Base-by-base conservation (phyloP, 2,888 invertebrate species). In the Limenitis camilla region DNA sequence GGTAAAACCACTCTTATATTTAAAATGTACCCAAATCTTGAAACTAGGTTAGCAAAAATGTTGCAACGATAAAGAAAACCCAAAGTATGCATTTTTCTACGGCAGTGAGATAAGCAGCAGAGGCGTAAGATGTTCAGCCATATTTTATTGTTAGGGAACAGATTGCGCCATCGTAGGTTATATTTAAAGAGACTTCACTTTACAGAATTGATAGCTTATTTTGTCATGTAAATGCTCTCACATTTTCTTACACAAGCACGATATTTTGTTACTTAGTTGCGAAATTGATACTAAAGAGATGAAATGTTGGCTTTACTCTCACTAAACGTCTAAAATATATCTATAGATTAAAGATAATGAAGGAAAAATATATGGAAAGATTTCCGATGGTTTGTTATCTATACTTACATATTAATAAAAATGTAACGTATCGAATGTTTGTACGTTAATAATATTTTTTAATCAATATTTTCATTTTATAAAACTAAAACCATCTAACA, bases 61-160 rank as follows among this genome's bases (percentile, higher is more conserved):
- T 19, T 19, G 19, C 19, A 19, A 19, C 19, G 19, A 19, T 19
- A 19, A 19, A 19, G 19, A 19, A 19, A 19, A 19, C 19, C 19
- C 19, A 3, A 19, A 7, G 32, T 36, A 31, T 48, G 5, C 45
- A 7, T 31, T 11, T 5, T 10, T 9, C 0, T 38, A n/a, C 51
- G 56, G 32, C 33, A 50, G 47, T 58, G 47, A 29, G 31, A 47
- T 47, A 58, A 31, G 27, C 29, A 30, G 6, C 49, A 38, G 33
- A 56, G 52, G 54, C 57, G 56, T 43, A 55, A 55, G 52, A 53
- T 54, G 52, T 61, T 56, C 56, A 44, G 49, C 59, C 48, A 63
- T 63, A 63, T 62, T 63, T 63, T 63, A 62, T 61, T 58, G 55
- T 51, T 48, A 51, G 48, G 53, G 52, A 56, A 59, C 61, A 59